Evolutionary conservation across 2,888 invertebrate genomes (phyloP).

Genomic region (Cheilosia scutellata): DNA sequence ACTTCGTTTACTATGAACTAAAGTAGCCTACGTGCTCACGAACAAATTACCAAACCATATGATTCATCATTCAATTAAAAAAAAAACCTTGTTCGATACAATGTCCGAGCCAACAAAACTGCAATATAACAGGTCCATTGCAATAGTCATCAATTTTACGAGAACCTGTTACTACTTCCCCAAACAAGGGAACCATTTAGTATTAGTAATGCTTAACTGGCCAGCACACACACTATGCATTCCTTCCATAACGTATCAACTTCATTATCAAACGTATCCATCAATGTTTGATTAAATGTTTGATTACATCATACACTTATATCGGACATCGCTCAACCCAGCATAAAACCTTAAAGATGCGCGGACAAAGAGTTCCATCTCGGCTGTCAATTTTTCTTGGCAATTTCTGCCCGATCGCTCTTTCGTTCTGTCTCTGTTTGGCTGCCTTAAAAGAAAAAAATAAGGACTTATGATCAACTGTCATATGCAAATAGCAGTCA

Average conservation of each 20-base stretch:
- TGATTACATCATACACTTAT: constrained; percentile 59
- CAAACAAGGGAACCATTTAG: constrained; percentile 3
- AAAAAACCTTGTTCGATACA: not conserved
- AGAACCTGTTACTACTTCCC: constrained; percentile 9
- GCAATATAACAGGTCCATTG: constrained; percentile 6
- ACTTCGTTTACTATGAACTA: no score
- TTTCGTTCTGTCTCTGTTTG: constrained; percentile 5
- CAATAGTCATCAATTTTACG: constrained; percentile 31
- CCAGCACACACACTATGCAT: not conserved
- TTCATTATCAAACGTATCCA: constrained; percentile 70
- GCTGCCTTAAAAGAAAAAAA: constrained; percentile 5
- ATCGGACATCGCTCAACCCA: constrained; percentile 28
- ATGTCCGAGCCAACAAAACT: not conserved
- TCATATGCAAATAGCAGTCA: constrained; percentile 76
- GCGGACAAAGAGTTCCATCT: constrained; percentile 57
- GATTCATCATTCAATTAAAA: not conserved
- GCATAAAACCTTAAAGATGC: constrained; percentile 29
- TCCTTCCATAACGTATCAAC: constrained; percentile 35
- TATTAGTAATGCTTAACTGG: constrained; percentile 1
- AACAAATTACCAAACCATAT: no score
- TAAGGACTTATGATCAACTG: constrained; percentile 70
- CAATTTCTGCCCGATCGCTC: constrained; percentile 28
- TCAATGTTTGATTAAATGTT: constrained; percentile 73
- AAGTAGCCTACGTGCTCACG: no score
- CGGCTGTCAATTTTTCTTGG: constrained; percentile 67